A percentile compares a stretch with the other conserved stretches of the same genome.
Conservation (phyloP, 2,113 vertebrate genomes). For the Perognathus longimembris region DNA sequence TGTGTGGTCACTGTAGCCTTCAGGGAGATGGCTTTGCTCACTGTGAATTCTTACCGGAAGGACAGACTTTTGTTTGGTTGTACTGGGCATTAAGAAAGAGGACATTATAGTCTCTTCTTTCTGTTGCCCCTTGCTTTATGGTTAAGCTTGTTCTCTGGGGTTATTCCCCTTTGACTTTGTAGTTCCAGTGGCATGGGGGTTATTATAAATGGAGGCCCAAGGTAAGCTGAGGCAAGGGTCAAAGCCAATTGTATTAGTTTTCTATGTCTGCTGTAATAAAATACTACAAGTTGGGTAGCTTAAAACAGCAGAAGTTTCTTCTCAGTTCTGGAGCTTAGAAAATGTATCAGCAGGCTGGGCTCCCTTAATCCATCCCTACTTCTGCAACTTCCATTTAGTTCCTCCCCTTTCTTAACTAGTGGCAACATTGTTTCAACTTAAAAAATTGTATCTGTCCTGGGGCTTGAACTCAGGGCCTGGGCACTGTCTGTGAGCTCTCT, state of each 20-base stretch:
- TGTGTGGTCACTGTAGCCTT: slow-evolving; percentile 70
- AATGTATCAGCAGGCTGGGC: background rate
- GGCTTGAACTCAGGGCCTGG: no score
- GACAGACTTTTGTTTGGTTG: slow-evolving; percentile 66
- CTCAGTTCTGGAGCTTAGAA: background rate
- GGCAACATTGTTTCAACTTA: background rate
- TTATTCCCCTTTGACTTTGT: background rate
- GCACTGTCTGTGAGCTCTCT: no score
- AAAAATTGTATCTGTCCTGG: no score
- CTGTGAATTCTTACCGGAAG: slow-evolving; percentile 76
- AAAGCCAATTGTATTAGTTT: background rate
- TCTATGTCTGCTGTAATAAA: background rate
- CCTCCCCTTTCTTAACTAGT: background rate
- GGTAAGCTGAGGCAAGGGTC: slow-evolving; percentile 17
- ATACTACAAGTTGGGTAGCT: background rate
- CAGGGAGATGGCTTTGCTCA: slow-evolving; percentile 72
- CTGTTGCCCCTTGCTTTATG: background rate
- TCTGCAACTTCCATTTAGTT: slow-evolving; percentile 10
- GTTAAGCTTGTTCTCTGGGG: background rate
- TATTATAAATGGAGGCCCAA: slow-evolving; percentile 2
- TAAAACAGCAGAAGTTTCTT: background rate
- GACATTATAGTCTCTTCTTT: background rate
- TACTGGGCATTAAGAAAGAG: slow-evolving; percentile 41
- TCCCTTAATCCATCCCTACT: background rate
- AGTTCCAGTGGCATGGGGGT: background rate